Evolutionary conservation across 2,113 vertebrate species (phyloP).

Genomic region (Embiotoca jacksoni): DNA sequence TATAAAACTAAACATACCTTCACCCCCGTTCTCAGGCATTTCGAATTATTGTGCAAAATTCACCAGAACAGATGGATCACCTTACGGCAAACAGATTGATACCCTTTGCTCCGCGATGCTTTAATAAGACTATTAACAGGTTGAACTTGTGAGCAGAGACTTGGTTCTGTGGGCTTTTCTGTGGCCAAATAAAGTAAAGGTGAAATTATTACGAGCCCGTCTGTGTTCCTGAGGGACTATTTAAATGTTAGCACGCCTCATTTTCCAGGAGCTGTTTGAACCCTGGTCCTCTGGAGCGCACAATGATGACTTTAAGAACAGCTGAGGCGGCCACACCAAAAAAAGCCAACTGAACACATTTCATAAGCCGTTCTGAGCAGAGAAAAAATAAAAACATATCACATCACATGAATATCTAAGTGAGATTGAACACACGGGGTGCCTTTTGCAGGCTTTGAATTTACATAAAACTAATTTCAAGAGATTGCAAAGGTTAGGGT

Average conservation of each 20-base stretch:
- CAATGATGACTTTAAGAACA: slow-evolving; percentile 32
- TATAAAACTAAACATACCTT: neutral
- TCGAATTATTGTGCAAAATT: neutral
- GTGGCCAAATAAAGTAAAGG: slow-evolving; percentile 55
- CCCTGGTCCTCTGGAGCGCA: slow-evolving; percentile 40
- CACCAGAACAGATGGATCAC: neutral
- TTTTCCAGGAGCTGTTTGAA: slow-evolving; percentile 57
- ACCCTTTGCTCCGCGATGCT: slow-evolving; percentile 29
- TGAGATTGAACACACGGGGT: slow-evolving; percentile 24
- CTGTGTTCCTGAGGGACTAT: slow-evolving; percentile 55
- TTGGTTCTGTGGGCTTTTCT: slow-evolving; percentile 22
- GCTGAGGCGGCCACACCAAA: slow-evolving; percentile 32
- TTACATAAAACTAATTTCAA: slow-evolving; percentile 42
- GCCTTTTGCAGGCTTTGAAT: neutral
- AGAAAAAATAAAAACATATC: slow-evolving; percentile 7
- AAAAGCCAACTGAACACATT: slow-evolving; percentile 29
- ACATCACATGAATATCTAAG: slow-evolving; percentile 2
- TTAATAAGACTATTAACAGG: slow-evolving; percentile 36
- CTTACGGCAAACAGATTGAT: slow-evolving; percentile 15
- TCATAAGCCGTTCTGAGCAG: slow-evolving; percentile 23
- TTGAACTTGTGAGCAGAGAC: slow-evolving; percentile 14
- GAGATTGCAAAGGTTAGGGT: neutral
- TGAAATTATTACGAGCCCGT: slow-evolving; percentile 48
- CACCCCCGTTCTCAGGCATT: neutral
- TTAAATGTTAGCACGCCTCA: slow-evolving; percentile 41